Evolutionary conservation across 2,888 invertebrate genomes (phyloP), one percentile per base, ranked within the genome.

Genomic region (Cheilosia impressa): DNA sequence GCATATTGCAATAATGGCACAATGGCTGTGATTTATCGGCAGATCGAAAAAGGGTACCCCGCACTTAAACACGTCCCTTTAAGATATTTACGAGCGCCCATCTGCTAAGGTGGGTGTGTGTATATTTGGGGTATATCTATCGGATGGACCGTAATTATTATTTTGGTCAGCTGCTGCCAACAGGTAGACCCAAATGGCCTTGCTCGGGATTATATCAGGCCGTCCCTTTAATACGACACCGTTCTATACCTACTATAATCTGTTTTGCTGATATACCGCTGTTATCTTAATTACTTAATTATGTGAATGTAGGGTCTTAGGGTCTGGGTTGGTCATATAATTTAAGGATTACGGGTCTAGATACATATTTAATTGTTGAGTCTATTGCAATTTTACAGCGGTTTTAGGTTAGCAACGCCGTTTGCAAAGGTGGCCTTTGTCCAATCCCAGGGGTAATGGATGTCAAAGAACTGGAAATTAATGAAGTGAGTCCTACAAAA

Each of bases 231-330:
- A 17, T 13, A 10, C 27, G 43, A 4, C 10, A 6, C 7, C 27
- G 27, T 27, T 43, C 4, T 65, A 2, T 47, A 71, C 43, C 1
- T 47, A 71, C 43, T 69, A 57, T 78, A 72, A 73, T 78, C 68
- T 50, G 34, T 38, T 73, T 47, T 45, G 17, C 55, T 41, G 73
- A 78, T 73, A 68, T 68, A 57, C 73, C 52, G 45, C 73, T 65
- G 75, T 84, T 75, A 84, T 65, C 75, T 69, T 71, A 84, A 84
- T 79, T 79, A 84, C 79, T 76, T 79, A 84, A 84, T 84, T 84
- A 79, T 76, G 55, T 22, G 24, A 69, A 60, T 34, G 58, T 43
- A 41, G 22, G 60, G 24, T 17, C 5, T 9, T 43, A 41, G 22
- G 60, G 24, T 17, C 5, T 9, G 24, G 22, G 45, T 45, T 31